These are phyloP conservation scores for Trididemnum clinides DNA, from an alignment of 23 tunicate genomes.

Conservation along the genomic window DNA sequence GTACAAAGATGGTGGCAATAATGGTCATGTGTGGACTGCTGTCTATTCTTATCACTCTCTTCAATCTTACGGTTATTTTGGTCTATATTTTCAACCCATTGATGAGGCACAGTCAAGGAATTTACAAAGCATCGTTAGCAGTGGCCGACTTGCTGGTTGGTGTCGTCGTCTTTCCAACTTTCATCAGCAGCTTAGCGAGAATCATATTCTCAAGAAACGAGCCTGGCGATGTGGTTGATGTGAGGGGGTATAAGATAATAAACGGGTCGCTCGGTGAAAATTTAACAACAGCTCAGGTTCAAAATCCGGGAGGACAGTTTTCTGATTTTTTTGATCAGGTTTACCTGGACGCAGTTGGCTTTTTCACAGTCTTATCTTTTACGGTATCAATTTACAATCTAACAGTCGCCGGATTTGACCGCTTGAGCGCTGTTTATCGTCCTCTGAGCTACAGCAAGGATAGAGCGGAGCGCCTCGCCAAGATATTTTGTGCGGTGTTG, in stretches of 20 bases:
- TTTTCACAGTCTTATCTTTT: conserved; percentile 64
- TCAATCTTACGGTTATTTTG: conserved; percentile 43
- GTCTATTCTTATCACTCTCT: conserved; percentile 36
- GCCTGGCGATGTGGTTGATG: neutral
- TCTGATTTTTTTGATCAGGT: conserved; percentile 3
- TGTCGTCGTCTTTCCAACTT: conserved; percentile 65
- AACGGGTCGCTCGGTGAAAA: conserved; percentile 11
- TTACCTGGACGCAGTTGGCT: conserved; percentile 61
- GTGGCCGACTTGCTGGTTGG: conserved; percentile 68
- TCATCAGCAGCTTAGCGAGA: conserved; percentile 5
- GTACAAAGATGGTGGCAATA: conserved; percentile 37
- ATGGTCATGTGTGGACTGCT: conserved; percentile 55
- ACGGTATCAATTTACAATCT: conserved; percentile 64
- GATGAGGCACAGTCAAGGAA: conserved; percentile 68
- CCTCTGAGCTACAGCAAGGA: conserved; percentile 73
- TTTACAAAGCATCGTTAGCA: conserved; percentile 70
- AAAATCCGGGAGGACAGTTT: conserved; percentile 27
- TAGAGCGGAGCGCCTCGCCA: conserved; percentile 64
- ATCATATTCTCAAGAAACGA: neutral
- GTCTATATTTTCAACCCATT: conserved; percentile 40
- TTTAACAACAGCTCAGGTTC: conserved; percentile 1
- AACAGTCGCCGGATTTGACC: conserved; percentile 77
- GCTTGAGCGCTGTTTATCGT: conserved; percentile 67
- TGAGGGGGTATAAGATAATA: neutral
- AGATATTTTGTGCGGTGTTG: conserved; percentile 15